Base-by-base conservation (phyloP, 2,888 invertebrate genomes). In the Sinodicranocentrus sp. region DNA sequence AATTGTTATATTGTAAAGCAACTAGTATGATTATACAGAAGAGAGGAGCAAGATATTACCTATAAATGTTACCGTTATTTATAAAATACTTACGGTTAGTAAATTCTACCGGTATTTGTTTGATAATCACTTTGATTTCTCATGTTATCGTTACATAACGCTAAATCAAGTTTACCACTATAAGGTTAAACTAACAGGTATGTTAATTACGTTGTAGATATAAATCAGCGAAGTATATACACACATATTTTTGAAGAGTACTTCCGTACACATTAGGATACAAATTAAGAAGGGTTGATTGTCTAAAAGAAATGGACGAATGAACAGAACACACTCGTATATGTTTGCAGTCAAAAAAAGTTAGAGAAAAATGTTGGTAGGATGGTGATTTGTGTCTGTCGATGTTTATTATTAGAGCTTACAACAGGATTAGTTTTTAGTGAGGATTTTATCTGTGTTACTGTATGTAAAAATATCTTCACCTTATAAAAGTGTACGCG, bases 231-330 rank as follows among this genome's bases (percentile, higher is more conserved):
- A 54, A 70, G 59, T 59, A 43, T 63, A 65, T 23, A 72, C 23
- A 57, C 65, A 65, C 52, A 76, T 76, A 76, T 76, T 76, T 76
- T 76, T 76, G 28, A 76, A 76, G 54, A 26, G 65, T 65, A 76
- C 52, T 23, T 63, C 54, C 57, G 57, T 17, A 48, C 57, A 33
- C 33, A 33, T 39, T 15, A 25, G 23, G 10, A 10, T 52, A 17
- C 10, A 52, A 6, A 13, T 39, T 57, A 15, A 59, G 59, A 59
- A 10, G 21, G 6, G 25, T 59, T 23, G 5, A 59, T 59, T 8
- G 8, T 59, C n/a, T 6, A 21, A 23, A 57, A 15, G 59, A 13
- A 15, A 26, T 59, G 59, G 19, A 59, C 25, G 26, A 23, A 59
- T 39, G 39, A 39, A 39, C 6, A 39, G 39, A 39, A 39, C 13